These are phyloP conservation scores for Macroglossus sobrinus DNA, from an alignment of 2,113 vertebrate genomes.

Conservation along the genomic window DNA sequence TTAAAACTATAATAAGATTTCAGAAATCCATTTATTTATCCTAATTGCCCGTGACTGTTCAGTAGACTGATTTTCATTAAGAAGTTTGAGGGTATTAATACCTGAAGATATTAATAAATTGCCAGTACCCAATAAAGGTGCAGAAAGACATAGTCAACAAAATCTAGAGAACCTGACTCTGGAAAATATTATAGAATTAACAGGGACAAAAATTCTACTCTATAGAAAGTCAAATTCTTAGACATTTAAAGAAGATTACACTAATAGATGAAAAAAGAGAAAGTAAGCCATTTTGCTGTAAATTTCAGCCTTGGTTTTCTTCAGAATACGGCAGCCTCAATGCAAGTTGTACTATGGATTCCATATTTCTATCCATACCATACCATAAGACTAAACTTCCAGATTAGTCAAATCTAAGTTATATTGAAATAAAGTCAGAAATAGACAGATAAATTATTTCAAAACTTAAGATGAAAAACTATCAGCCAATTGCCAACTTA, in stretches of 20 bases:
- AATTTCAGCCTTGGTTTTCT: not conserved
- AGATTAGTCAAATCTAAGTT: not conserved
- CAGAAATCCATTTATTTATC: slow-evolving; percentile 23
- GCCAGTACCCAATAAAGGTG: not conserved
- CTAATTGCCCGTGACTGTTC: slow-evolving; percentile 13
- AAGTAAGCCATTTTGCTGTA: not conserved
- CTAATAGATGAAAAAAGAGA: not conserved
- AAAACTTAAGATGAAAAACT: not conserved
- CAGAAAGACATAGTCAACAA: not conserved
- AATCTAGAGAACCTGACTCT: not conserved
- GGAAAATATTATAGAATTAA: slow-evolving; percentile 30
- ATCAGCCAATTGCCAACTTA: not conserved
- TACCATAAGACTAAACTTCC: not conserved
- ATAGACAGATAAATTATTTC: slow-evolving; percentile 18
- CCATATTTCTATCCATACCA: not conserved
- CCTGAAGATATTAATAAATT: slow-evolving; percentile 28
- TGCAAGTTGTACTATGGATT: not conserved
- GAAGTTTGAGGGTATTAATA: slow-evolving; percentile 1
- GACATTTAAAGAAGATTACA: not conserved
- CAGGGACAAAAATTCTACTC: not conserved
- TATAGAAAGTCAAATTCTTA: not conserved
- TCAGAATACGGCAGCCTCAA: rapidly evolving
- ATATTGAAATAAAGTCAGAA: slow-evolving; percentile 16
- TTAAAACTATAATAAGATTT: not conserved
- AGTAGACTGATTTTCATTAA: not conserved